phyloP scores from a whole-genome alignment of 2,113 vertebrate species.

The Agapornis roseicollis region DNA sequence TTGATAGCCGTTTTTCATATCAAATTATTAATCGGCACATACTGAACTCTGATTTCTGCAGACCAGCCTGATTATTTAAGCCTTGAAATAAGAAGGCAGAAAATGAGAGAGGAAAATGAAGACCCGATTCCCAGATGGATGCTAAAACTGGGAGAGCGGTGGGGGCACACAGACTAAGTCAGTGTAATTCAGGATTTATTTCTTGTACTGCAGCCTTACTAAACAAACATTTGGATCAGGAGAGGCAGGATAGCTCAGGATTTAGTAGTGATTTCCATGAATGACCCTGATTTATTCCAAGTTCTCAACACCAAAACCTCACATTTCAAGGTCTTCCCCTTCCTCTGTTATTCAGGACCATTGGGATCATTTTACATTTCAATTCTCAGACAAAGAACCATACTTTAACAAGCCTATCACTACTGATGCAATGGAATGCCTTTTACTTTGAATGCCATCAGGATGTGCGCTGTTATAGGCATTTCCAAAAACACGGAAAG shows the following conservation, averaged over 20 bases:
- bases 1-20: slow-evolving; percentile 28
- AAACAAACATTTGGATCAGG: slow-evolving; percentile 19
- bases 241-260: neutral
- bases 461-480: neutral
- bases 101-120: slow-evolving; percentile 40
- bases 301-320: neutral
- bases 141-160: slow-evolving; percentile 12
- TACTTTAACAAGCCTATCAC: neutral
- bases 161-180: neutral
- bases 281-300: neutral
- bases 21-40: slow-evolving; percentile 38
- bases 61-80: slow-evolving; percentile 30
- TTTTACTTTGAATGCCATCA: neutral
- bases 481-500: neutral
- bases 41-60: slow-evolving; percentile 21
- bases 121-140: slow-evolving; percentile 50
- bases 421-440: neutral
- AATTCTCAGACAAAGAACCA: neutral
- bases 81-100: slow-evolving; percentile 37
- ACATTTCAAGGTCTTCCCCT: slow-evolving; percentile 3
- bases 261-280: neutral
- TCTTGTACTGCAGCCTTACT: neutral
- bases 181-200: slow-evolving; percentile 36
- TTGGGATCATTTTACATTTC: neutral
- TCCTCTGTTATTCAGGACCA: neutral